Conservation (phyloP, 2,888 invertebrate species). For the Orchesellides sinensis region DNA sequence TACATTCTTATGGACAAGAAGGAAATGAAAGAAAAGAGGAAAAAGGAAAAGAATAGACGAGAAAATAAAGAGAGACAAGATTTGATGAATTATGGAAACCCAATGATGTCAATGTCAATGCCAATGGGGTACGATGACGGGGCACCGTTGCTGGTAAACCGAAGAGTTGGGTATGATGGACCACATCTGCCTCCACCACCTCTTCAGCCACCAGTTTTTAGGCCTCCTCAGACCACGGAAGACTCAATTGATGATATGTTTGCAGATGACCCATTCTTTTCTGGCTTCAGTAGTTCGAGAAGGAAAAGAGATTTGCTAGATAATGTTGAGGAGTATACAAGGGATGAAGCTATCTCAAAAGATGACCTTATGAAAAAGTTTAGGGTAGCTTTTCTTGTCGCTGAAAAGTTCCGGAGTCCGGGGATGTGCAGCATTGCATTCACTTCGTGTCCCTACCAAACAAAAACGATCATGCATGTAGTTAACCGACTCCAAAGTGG, state of each 20-base stretch:
- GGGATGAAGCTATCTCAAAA: too few relatives aligned
- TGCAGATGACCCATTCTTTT: slow-evolving; percentile 62
- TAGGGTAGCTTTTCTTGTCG: slow-evolving; percentile 42
- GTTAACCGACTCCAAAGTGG: slow-evolving; percentile 46
- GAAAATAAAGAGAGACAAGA: background rate
- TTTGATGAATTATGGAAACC: background rate
- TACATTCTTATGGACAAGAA: slow-evolving; percentile 63
- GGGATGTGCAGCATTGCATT: slow-evolving; percentile 17
- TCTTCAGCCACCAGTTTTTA: too few relatives aligned
- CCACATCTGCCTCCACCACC: slow-evolving; percentile 22
- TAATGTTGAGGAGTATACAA: background rate
- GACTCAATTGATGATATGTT: slow-evolving; percentile 44
- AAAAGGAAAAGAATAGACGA: slow-evolving; percentile 27
- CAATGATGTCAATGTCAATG: background rate
- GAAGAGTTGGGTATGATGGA: slow-evolving; percentile 12
- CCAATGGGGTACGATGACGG: background rate
- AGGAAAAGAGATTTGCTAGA: background rate
- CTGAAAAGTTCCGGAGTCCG: slow-evolving; percentile 56
- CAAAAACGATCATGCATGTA: slow-evolving; percentile 37
- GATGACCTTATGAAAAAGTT: slow-evolving; percentile 46
- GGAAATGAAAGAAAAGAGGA: slow-evolving; percentile 11
- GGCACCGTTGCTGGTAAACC: background rate
- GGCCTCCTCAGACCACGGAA: slow-evolving; percentile 27
- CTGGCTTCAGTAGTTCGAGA: slow-evolving; percentile 25
- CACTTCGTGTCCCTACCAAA: slow-evolving; percentile 43